Evolutionary conservation across 2,113 vertebrate species (phyloP).

Genomic region (Mustela nigripes): DNA sequence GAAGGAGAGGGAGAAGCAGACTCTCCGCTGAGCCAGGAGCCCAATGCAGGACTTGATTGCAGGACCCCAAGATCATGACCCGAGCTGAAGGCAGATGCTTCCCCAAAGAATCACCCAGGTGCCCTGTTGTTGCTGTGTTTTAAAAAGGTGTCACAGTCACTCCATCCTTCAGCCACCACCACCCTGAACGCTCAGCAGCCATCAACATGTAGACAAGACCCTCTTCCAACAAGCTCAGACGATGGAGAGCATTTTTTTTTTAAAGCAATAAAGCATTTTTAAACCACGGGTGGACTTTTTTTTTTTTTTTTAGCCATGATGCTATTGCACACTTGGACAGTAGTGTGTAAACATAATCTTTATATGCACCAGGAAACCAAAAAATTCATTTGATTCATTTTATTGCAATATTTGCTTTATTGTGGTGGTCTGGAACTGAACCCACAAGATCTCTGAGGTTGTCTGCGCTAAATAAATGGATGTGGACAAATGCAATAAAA

Average conservation of each 20-base stretch:
- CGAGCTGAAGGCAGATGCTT: too few species aligned
- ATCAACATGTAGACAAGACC: neutral
- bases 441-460: neutral
- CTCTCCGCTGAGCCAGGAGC: too few species aligned
- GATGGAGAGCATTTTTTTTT: neutral
- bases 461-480: neutral
- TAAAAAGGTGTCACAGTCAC: neutral
- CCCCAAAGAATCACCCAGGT: too few species aligned
- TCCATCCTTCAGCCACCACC: neutral
- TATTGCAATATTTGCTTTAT: neutral
- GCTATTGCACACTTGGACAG: neutral
- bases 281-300: neutral
- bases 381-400: neutral
- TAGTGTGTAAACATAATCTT: neutral
- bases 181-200: neutral
- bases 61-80: neutral
- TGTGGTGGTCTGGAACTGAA: neutral
- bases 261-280: neutral
- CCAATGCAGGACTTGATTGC: rapidly evolving
- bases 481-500: neutral
- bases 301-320: neutral
- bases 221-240: neutral
- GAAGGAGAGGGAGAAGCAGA: too few species aligned
- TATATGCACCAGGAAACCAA: neutral
- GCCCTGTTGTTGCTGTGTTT: too few species aligned